Evolutionary conservation across 2,888 invertebrate genomes (phyloP).

Genomic region (Melinaea marsaeus): DNA sequence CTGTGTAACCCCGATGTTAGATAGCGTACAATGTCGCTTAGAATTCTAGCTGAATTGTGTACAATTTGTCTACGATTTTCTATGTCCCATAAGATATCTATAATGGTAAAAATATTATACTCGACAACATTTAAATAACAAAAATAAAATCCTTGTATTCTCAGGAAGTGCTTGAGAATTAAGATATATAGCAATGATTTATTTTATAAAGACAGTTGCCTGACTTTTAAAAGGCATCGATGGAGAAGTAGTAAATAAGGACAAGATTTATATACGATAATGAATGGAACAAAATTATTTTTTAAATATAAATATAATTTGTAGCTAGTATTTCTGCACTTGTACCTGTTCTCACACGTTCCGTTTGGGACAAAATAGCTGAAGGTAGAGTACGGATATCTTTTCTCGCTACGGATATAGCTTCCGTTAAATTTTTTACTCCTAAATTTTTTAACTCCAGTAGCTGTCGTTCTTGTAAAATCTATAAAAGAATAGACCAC

Average conservation of each 20-base stretch:
- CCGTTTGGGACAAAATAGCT: conserved; percentile 77
- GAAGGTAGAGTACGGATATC: conserved; percentile 80
- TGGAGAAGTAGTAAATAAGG: too few species aligned
- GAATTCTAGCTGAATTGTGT: conserved; percentile 75
- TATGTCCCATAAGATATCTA: conserved; percentile 80
- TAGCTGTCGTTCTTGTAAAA: conserved; percentile 73
- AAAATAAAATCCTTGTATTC: too few species aligned
- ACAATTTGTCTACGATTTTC: conserved; percentile 75
- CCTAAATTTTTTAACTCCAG: conserved; percentile 67
- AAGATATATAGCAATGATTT: too few species aligned
- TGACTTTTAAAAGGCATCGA: too few species aligned
- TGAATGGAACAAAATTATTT: neutral
- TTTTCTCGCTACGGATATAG: conserved; percentile 76
- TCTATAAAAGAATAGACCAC: conserved; percentile 48
- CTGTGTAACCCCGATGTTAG: conserved; percentile 65
- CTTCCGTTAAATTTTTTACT: conserved; percentile 76
- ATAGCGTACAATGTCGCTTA: conserved; percentile 79
- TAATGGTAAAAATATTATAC: conserved; percentile 24
- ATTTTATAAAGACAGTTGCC: too few species aligned
- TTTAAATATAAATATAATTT: neutral
- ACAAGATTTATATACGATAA: too few species aligned
- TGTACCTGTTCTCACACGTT: conserved; percentile 78
- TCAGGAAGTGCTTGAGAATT: too few species aligned
- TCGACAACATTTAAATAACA: neutral
- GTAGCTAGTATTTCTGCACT: neutral